Evolutionary conservation across 2,113 vertebrate species (phyloP), one percentile per base, ranked within the genome.

Genomic region (Arizona elegans): DNA sequence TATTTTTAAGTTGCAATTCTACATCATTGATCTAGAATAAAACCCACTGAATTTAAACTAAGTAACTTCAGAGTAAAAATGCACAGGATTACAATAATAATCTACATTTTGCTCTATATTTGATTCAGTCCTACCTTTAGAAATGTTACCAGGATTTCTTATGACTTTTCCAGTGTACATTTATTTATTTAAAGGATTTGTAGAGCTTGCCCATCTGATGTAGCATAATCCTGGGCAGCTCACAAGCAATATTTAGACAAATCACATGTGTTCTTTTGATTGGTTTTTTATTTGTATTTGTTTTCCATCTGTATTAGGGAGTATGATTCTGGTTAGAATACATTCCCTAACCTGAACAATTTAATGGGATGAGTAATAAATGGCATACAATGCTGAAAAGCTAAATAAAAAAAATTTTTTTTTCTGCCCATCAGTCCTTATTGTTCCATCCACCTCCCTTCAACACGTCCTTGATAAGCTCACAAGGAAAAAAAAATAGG

Each of bases 291-390:
- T 1, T 65, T 65, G 26, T 65, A 65, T 65, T 65, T n/a, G 13
- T 70, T 70, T 62, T 91, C 81, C 23, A 47, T 59, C n/a, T 92
- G 86, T 92, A 38, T 75, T 65, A 92, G 58, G 85, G n/a, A n/a
- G 33, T 33, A 4, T 56, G 24, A 33, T 91, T 58, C 54, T 85
- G 53, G 7, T 58, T 33, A 55, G 38, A 58, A 90, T 85, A 58
- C 26, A 85, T 33, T 47, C 24, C 38, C 19, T 52, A 89, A 75
- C 87, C 94, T 90, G 93, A 92, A 43, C 70, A 92, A 95, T 43
- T 88, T 91, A 95, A 47, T 86, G 88, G 90, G 91, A 90, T 88
- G 95, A 95, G 95, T 93, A 81, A 43, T 81, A 81, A 81, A 81
- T 81, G 33, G 70, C n/a, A 38, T 15, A 81, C 33, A 81, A 38